Evolutionary conservation across 2,888 invertebrate genomes (phyloP).

Genomic region (Spilarctia lutea): DNA sequence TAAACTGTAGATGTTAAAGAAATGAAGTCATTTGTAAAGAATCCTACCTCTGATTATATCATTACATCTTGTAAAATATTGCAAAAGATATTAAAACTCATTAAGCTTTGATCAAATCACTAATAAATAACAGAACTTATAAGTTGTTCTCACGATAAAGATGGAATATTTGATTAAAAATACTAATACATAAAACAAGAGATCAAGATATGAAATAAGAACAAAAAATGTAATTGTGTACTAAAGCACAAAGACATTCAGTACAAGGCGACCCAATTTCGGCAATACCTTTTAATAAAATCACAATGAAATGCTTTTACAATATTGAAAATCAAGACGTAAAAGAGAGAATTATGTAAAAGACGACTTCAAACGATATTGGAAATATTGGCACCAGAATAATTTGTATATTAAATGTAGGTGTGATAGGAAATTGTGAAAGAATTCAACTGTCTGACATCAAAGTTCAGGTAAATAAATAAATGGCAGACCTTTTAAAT

Average conservation of each 20-base stretch:
- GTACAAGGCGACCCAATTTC: neutral
- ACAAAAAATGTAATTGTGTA: neutral
- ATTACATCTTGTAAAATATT: neutral
- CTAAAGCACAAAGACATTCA: neutral
- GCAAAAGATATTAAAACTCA: neutral
- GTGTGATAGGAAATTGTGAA: neutral
- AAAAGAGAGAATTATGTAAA: neutral
- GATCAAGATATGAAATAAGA: neutral
- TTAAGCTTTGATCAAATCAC: too few species aligned
- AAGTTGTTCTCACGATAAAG: too few species aligned
- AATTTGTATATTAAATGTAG: neutral
- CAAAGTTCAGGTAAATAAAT: neutral
- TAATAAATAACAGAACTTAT: too few species aligned
- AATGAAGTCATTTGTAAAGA: neutral
- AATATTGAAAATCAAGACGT: neutral
- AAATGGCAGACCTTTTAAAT: neutral
- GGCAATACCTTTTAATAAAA: neutral
- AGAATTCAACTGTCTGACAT: neutral
- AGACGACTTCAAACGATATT: neutral
- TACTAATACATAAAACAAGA: neutral
- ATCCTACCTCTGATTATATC: neutral
- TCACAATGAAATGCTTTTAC: neutral
- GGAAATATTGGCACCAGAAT: neutral
- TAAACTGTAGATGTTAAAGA: constrained; percentile 3
- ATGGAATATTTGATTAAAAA: too few species aligned